Evolutionary conservation across 2,888 invertebrate species (phyloP).

Genomic region (Agriopis marginaria): DNA sequence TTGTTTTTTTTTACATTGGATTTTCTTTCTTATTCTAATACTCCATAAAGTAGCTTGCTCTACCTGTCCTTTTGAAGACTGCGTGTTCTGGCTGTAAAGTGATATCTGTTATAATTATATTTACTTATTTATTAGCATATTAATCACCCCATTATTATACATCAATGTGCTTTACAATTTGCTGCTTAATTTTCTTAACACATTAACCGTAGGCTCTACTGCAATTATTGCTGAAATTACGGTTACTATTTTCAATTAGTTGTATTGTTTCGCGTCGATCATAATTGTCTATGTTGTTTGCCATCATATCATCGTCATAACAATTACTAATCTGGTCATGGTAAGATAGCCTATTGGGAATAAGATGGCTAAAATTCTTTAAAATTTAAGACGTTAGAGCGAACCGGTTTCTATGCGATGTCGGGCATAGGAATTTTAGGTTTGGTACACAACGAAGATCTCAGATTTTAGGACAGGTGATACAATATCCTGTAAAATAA

Average conservation of each 20-base stretch:
- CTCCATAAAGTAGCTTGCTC: not conserved
- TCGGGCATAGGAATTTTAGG: constrained; percentile 14
- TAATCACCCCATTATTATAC: not conserved
- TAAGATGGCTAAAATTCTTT: constrained; percentile 16
- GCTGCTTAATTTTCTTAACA: not conserved
- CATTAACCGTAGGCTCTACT: not conserved
- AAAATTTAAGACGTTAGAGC: constrained; percentile 18
- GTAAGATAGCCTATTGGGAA: constrained; percentile 7
- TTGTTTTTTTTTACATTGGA: not conserved
- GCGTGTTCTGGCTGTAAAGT: not conserved
- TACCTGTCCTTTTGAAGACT: not conserved
- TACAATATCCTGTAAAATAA: not conserved
- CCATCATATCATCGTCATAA: not conserved
- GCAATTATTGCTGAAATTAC: not conserved
- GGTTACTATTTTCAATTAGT: not conserved
- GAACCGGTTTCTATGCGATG: constrained; percentile 21
- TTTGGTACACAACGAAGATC: constrained; percentile 9
- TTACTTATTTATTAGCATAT: not conserved
- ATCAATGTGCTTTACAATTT: not conserved
- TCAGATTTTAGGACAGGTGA: constrained; percentile 2
- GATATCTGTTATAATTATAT: not conserved
- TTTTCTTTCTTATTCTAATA: not conserved
- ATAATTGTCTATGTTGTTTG: not conserved
- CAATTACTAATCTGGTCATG: not conserved
- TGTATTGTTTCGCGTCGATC: not conserved